Percentiles rank a stretch among this genome's conserved stretches.
These are phyloP conservation scores for Heterodera filipjevi DNA, from an alignment of 2,888 invertebrate species.

Conservation along the genomic window DNA sequence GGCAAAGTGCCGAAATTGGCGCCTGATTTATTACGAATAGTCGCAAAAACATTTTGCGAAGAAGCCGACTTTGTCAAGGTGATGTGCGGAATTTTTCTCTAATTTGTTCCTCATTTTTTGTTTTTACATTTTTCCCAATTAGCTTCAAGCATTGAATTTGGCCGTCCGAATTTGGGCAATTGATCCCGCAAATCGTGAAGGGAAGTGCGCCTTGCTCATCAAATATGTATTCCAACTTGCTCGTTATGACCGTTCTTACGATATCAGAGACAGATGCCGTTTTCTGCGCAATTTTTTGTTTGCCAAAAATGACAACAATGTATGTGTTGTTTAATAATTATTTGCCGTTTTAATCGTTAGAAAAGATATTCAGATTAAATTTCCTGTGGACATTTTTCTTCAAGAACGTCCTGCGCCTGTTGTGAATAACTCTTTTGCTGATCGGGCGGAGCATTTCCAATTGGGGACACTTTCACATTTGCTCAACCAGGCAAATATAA, in stretches of 20 bases:
- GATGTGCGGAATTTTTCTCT: neutral
- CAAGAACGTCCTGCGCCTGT: conserved; percentile 91
- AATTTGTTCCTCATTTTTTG: neutral
- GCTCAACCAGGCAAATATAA: conserved; percentile 73
- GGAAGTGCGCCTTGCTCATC: conserved; percentile 82
- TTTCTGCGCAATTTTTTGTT: conserved; percentile 83
- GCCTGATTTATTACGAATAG: conserved; percentile 84
- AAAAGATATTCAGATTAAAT: conserved; percentile 12
- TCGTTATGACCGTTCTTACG: conserved; percentile 94
- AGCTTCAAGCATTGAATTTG: conserved; percentile 75
- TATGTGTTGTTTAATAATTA: conserved; percentile 22
- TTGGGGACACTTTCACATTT: conserved; percentile 93
- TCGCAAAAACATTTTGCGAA: conserved; percentile 83
- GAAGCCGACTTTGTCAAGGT: conserved; percentile 71
- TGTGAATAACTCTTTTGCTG: conserved; percentile 74
- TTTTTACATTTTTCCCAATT: neutral
- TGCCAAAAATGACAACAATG: conserved; percentile 66
- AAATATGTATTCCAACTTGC: conserved; percentile 91
- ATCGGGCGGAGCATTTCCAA: conserved; percentile 80
- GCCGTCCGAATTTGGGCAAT: conserved; percentile 89
- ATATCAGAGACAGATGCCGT: conserved; percentile 87
- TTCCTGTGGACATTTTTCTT: conserved; percentile 77
- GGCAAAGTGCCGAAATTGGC: conserved; percentile 78
- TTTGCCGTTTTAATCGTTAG: neutral
- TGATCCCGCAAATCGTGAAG: conserved; percentile 71